Evolutionary conservation across 2,888 invertebrate species (phyloP).

Genomic region (Hydriomena furcata): DNA sequence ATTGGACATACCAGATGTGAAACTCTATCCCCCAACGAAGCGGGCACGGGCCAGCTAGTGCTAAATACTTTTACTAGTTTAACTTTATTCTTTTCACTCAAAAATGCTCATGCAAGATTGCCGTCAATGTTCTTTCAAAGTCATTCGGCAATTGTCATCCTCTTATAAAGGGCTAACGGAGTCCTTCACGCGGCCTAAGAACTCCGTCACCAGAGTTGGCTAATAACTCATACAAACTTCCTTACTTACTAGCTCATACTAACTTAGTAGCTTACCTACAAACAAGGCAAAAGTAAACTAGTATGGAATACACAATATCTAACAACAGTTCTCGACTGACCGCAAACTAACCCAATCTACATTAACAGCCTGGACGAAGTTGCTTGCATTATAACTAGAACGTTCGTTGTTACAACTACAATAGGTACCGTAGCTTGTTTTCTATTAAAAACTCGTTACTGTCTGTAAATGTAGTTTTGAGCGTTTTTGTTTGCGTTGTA

Average conservation of each 20-base stretch:
- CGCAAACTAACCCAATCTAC: slow-evolving; percentile 18
- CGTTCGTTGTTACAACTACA: slow-evolving; percentile 13
- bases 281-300: background rate
- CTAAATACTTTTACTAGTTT: too few species aligned
- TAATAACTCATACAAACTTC: too few species aligned
- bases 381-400: slow-evolving; percentile 13
- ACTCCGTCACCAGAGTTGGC: too few species aligned
- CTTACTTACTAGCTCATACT: background rate
- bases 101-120: too few species aligned
- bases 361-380: slow-evolving; percentile 15
- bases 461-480: slow-evolving; percentile 1
- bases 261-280: background rate
- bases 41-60: too few species aligned
- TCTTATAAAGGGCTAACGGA: too few species aligned
- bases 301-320: slow-evolving; percentile 7
- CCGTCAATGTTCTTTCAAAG: too few species aligned
- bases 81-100: too few species aligned
- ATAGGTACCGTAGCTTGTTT: slow-evolving; percentile 11
- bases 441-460: slow-evolving; percentile 17
- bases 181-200: too few species aligned
- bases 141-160: too few species aligned
- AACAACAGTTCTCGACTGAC: slow-evolving; percentile 1
- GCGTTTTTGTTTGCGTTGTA: background rate
- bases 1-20: too few species aligned
- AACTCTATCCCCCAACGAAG: too few species aligned